Base-by-base conservation (phyloP, 2,888 invertebrate species). In the Apomyelois bistriatella region DNA sequence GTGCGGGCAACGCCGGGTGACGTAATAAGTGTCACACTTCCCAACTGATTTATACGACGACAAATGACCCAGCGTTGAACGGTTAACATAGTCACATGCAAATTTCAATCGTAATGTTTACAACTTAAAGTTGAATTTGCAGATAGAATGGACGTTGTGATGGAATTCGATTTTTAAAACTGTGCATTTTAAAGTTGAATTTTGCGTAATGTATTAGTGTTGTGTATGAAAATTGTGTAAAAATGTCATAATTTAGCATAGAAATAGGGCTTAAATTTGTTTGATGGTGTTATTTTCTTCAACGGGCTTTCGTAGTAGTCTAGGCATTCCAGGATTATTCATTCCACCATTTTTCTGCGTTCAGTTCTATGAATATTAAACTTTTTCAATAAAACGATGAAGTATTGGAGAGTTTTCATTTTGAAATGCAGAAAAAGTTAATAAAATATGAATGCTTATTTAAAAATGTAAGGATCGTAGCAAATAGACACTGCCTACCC, bases 21-120 rank as follows among this genome's bases (percentile, higher is more conserved):
- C 59, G 58, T 58, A 60, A 61, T 60, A 58, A 56, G 56, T 57
- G 61, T 58, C 57, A 42, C 58, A 53, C 52, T 53, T 38, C 50
- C 41, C 35, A 48, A 40, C 48, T 59, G 59, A 61, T 61, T 59
- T 61, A 61, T 56, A 51, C 40, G 9, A 17, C 28, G 49, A 53
- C 52, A 58, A 59, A 59, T 61, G 58, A 59, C 58, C 59, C 53
- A 42, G 53, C 53, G 59, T 54, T 58, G 46, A 48, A 54, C 53
- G 58, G 56, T 57, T 61, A 51, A 56, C 60, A 22, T 35, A 1
- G 40, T 38, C 17, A 32, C 32, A 46, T 32, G 46, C 46, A 46
- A 46, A 46, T 46, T 46, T 13, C 10, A 32, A 16, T 28, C 30
- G 40, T 38, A 38, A 38, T 1, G 6, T 7, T 37, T n/a, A 1